These are phyloP conservation scores for Lithobius niger DNA, from an alignment of 1,140 invertebrate species.

Conservation along the genomic window DNA sequence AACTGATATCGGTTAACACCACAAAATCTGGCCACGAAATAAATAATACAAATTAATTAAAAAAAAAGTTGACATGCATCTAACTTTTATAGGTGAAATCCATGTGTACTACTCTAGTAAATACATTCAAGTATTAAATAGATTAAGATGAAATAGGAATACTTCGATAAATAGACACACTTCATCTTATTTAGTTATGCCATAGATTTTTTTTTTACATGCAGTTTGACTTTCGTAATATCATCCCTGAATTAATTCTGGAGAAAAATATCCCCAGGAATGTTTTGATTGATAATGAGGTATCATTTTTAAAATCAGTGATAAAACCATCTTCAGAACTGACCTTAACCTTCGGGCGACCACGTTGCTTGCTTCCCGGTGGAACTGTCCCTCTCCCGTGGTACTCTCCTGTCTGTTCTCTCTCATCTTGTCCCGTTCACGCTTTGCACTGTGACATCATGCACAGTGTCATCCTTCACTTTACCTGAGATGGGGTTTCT, in stretches of 20 bases:
- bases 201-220: not conserved
- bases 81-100: not conserved
- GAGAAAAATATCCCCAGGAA: not conserved
- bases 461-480: not conserved
- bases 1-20: too few species aligned
- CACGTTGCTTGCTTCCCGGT: not conserved
- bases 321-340: not conserved
- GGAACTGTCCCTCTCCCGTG: not conserved
- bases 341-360: not conserved
- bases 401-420: not conserved
- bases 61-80: not conserved
- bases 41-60: not conserved
- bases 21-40: too few species aligned
- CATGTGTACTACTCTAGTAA: not conserved
- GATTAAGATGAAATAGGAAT: too few species aligned
- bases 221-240: not conserved
- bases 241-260: conserved; percentile 4
- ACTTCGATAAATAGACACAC: not conserved
- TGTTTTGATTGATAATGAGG: conserved; percentile 2
- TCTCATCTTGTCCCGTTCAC: not conserved
- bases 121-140: not conserved
- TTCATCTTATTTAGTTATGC: not conserved
- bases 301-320: not conserved
- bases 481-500: not conserved
- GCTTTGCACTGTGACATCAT: too few species aligned